phyloP scores from a whole-genome alignment of 2,113 vertebrate species.

The Pseudorectes ferrugineus region DNA sequence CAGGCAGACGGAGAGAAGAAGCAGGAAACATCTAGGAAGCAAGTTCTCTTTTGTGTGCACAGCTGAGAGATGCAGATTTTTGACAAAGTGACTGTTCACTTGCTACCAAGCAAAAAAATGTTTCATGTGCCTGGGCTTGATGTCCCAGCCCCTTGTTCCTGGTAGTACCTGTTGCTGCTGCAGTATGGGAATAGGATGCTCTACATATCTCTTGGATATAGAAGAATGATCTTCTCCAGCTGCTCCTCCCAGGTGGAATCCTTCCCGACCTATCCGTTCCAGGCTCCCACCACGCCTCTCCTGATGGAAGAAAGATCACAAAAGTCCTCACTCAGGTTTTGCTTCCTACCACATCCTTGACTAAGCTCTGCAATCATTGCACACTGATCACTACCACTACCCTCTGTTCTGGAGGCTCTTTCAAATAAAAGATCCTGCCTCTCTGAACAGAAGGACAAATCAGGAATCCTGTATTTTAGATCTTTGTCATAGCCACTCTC shows the following conservation, averaged over 20 bases:
- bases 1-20: background rate
- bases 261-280: conserved; percentile 52
- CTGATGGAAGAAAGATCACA: conserved; percentile 20
- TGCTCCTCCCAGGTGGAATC: conserved; percentile 22
- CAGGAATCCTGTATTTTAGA: background rate
- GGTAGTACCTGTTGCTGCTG: conserved; percentile 65
- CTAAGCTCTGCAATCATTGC: background rate
- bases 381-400: background rate
- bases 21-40: background rate
- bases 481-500: background rate
- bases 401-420: background rate
- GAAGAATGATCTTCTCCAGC: conserved; percentile 44
- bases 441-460: background rate
- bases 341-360: background rate
- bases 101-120: background rate
- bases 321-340: background rate
- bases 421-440: background rate
- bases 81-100: background rate
- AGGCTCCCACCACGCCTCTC: conserved; percentile 56
- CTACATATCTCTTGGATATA: conserved; percentile 50
- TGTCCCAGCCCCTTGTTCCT: background rate
- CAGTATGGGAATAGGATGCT: conserved; percentile 31
- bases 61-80: background rate
- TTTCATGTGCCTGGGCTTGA: background rate
- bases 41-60: background rate